Conservation (phyloP, 2,113 vertebrate species). For the Crotalus helleri region DNA sequence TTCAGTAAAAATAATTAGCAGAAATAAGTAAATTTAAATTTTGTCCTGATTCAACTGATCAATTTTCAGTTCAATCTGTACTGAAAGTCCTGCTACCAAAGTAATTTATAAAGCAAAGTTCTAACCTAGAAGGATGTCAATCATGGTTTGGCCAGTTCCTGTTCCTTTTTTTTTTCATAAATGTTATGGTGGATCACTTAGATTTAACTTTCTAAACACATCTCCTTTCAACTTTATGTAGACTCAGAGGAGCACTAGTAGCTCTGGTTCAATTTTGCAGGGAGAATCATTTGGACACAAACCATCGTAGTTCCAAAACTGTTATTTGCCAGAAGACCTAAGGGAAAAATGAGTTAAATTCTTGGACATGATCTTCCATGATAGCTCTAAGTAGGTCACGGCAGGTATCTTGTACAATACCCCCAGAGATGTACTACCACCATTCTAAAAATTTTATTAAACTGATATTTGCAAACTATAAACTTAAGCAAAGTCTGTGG, state of each 20-base stretch:
- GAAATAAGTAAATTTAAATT: not conserved
- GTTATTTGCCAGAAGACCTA: not conserved
- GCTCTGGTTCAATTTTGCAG: not conserved
- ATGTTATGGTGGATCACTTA: not conserved
- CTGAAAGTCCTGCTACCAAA: not conserved
- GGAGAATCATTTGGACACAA: not conserved
- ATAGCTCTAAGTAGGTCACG: too few relatives aligned
- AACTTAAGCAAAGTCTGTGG: too few relatives aligned
- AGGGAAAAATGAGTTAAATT: not conserved
- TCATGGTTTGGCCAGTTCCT: not conserved
- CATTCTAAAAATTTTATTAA: too few relatives aligned
- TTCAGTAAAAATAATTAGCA: too few relatives aligned
- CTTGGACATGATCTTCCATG: not conserved
- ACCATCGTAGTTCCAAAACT: not conserved
- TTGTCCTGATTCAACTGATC: not conserved
- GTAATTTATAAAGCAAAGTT: not conserved
- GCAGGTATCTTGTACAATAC: too few relatives aligned
- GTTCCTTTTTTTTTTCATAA: not conserved
- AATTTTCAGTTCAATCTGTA: not conserved
- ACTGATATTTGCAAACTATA: too few relatives aligned
- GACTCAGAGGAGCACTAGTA: not conserved
- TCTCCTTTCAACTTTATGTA: not conserved
- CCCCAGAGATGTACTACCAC: too few relatives aligned
- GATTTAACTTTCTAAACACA: not conserved
- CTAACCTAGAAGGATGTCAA: not conserved